phyloP scores from a whole-genome alignment of 2,113 vertebrate genomes.

The Urocitellus parryii region DNA sequence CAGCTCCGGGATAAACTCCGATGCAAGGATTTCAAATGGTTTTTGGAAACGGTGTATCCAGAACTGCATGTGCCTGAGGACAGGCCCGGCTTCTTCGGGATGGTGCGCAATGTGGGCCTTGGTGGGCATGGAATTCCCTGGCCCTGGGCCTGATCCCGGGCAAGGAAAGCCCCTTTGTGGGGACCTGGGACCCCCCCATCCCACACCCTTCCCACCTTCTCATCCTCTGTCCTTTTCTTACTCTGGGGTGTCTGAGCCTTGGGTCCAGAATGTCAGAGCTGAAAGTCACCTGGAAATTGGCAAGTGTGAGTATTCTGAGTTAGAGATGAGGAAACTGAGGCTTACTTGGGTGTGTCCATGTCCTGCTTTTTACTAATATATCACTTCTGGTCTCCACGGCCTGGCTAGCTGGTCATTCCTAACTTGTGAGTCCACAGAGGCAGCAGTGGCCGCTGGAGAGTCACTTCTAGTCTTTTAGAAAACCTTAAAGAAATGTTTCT shows the following conservation, averaged over 20 bases:
- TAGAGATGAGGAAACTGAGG: not conserved
- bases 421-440: not conserved
- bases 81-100: conserved; percentile 94
- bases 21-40: conserved; percentile 97
- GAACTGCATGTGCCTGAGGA: conserved; percentile 95
- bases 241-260: not conserved
- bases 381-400: not conserved
- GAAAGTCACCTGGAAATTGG: not conserved
- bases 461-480: not conserved
- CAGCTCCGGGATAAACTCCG: conserved; percentile 91
- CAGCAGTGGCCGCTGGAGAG: not conserved
- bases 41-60: conserved; percentile 95
- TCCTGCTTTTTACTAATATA: not conserved
- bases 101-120: conserved; percentile 87
- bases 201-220: not conserved
- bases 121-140: not conserved
- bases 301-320: not conserved
- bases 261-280: not conserved
- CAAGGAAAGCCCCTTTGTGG: fast-evolving
- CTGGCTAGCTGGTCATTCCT: not conserved
- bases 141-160: not conserved
- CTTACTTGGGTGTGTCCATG: not conserved
- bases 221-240: not conserved
- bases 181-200: not conserved
- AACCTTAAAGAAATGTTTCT: not conserved